phyloP scores from a whole-genome alignment of 2,888 invertebrate species.

The Eilema griseolum region DNA sequence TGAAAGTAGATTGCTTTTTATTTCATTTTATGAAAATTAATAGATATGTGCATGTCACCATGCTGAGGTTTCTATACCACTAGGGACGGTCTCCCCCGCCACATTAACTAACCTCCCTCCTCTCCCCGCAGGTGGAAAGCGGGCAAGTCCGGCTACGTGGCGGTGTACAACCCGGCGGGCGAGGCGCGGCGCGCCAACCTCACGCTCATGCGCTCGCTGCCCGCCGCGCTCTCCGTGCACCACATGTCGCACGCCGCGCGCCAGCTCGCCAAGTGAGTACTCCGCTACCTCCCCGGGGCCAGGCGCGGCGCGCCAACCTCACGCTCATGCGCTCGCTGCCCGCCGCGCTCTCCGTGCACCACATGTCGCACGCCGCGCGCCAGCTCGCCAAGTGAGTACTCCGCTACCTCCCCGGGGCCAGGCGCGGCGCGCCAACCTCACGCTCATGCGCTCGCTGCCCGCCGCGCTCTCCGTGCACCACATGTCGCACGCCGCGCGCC shows the following conservation, averaged over 20 bases:
- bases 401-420: no score
- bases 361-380: constrained; percentile 83
- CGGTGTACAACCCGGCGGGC: constrained; percentile 89
- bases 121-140: constrained; percentile 89
- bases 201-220: constrained; percentile 78
- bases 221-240: constrained; percentile 87
- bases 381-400: constrained; percentile 67
- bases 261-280: constrained; percentile 67
- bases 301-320: constrained; percentile 85
- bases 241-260: constrained; percentile 83
- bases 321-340: constrained; percentile 83
- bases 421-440: constrained; percentile 85
- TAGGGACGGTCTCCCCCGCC: background rate
- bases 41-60: no score
- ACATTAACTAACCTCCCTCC: no score
- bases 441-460: constrained; percentile 81
- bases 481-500: constrained; percentile 82
- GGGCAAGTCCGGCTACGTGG: constrained; percentile 92
- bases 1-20: no score
- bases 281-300: no score
- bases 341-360: constrained; percentile 86
- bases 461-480: constrained; percentile 86
- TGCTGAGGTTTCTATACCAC: no score
- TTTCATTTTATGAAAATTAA: no score
- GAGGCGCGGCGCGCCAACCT: constrained; percentile 85